Evolutionary conservation across 2,113 vertebrate species (phyloP).

Genomic region (Cygnus atratus): DNA sequence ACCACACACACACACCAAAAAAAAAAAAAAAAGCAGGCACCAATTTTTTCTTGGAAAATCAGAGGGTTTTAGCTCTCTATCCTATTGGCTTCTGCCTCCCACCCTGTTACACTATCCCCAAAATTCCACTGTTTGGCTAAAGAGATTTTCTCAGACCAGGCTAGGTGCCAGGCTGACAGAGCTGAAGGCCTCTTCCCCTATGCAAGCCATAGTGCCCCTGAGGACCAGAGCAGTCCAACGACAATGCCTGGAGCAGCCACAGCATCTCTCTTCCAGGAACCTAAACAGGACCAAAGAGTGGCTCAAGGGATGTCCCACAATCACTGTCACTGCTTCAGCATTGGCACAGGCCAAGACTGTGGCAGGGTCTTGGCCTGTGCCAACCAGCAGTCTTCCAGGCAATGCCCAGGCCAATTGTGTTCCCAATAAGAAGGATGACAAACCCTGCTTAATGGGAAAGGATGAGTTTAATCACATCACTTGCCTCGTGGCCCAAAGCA

Average conservation of each 20-base stretch:
- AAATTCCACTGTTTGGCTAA: background rate
- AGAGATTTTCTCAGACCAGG: background rate
- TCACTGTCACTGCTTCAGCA: background rate
- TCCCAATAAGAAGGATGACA: background rate
- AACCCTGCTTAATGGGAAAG: background rate
- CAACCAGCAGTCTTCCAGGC: background rate
- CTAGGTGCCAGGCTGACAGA: background rate
- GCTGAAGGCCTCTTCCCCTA: background rate
- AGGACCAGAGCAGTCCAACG: background rate
- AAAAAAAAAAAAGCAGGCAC: background rate
- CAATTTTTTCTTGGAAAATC: background rate
- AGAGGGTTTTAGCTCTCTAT: background rate
- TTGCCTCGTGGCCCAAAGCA: background rate
- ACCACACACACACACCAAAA: background rate
- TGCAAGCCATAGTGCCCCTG: fast-evolving
- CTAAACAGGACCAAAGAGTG: background rate
- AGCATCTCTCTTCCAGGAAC: background rate
- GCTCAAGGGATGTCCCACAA: background rate
- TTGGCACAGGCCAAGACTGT: background rate
- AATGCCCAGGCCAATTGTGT: background rate
- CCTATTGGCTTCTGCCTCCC: background rate
- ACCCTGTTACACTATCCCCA: background rate
- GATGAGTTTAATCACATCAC: background rate
- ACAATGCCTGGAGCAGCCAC: background rate
- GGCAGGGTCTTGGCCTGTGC: too few relatives aligned